Base-by-base conservation (phyloP, 2,113 vertebrate species). In the Pagrus major region DNA sequence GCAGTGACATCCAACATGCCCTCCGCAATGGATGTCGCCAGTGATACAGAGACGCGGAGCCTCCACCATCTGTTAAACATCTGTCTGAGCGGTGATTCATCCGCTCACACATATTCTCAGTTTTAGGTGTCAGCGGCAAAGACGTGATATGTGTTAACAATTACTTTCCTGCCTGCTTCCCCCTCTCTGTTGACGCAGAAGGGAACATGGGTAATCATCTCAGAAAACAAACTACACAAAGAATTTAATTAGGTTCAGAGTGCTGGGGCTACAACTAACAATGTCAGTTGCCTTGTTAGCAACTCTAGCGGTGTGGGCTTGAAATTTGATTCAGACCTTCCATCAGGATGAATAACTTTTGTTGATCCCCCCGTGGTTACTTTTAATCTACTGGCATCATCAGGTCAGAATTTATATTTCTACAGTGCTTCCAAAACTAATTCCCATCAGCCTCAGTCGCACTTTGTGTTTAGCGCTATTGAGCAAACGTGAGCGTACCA, bases 21-120 rank as follows among this genome's bases (percentile, higher is more conserved):
- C 91, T 88, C 31, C 51, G 49, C 86, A 75, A 80, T 68, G 73
- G 70, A 85, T 89, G 84, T 91, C 88, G 86, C 54, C 80, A 5
- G 69, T 55, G 71, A 83, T 60, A 87, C 76, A 63, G 73, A 61
- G 59, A 46, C 68, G 39, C 6, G 14, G 55, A 54, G 83, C 66
- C 72, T 44, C 67, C 37, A 11, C 86, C 90, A 91, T 91, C 90
- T 92, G 91, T 81, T 80, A 52, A 77, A 83, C 88, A 90, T 90
- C 88, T 91, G 90, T 78, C 66, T 86, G 25, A 58, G 55, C 51
- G 1, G 63, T 88, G 89, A 88, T 76, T 92, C 81, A 89, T 63
- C 23, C 81, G 14, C 55, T 76, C 65, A 46, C 70, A 76, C 74
- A 46, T 65, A 88, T 44, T 74, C 51, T 29, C 70, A 29, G 60